Percentiles rank a stretch among this genome's conserved stretches.
Conservation (phyloP, 2,113 vertebrate genomes). For the Atlantisia rogersi region DNA sequence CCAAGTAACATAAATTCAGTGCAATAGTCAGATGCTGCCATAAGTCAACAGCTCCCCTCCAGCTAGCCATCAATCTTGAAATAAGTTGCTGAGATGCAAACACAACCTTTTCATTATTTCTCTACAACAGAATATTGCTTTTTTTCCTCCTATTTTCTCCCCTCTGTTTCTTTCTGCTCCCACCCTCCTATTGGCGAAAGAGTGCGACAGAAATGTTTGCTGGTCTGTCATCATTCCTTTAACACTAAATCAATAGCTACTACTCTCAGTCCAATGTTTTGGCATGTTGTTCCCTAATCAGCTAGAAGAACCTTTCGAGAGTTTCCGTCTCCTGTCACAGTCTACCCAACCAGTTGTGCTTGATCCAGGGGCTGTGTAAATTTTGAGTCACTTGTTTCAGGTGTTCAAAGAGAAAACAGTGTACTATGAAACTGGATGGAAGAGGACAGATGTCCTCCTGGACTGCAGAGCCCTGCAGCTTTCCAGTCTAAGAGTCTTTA, state of each 20-base stretch:
- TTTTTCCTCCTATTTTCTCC: not conserved
- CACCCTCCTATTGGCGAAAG: not conserved
- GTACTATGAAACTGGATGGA: not conserved
- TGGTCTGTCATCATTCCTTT: not conserved
- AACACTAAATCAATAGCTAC: not conserved
- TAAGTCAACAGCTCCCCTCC: constrained; percentile 19
- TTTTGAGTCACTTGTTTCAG: not conserved
- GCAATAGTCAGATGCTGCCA: not conserved
- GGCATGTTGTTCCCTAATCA: not conserved
- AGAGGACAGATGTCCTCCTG: not conserved
- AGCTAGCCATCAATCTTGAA: constrained; percentile 37
- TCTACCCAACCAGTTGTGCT: not conserved
- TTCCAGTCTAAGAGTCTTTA: not conserved
- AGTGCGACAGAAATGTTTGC: not conserved
- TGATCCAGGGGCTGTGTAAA: not conserved
- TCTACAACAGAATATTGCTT: not conserved
- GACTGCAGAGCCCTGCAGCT: not conserved
- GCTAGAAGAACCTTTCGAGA: not conserved
- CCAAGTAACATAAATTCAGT: constrained; percentile 38
- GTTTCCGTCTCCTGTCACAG: not conserved
- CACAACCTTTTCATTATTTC: not conserved
- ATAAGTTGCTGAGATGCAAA: not conserved
- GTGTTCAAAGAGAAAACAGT: not conserved
- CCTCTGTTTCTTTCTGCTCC: not conserved
- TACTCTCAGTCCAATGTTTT: not conserved